phyloP scores from a whole-genome alignment of 2,797 vertebrate genomes.

The Carcharodon carcharias region DNA sequence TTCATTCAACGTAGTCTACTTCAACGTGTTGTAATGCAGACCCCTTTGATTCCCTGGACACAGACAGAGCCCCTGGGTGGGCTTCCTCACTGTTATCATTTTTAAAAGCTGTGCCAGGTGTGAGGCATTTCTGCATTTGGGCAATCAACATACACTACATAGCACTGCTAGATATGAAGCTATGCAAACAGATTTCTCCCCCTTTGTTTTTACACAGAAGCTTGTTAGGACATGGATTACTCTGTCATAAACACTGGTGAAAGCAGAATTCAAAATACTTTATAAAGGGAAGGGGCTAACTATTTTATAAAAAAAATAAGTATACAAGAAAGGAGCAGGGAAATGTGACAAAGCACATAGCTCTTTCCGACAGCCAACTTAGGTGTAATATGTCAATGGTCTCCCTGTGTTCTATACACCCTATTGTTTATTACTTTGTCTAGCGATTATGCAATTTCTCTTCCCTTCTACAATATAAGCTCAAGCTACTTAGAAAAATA shows the following conservation, averaged over 20 bases:
- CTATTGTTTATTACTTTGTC: neutral
- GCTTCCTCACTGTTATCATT: no score
- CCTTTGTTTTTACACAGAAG: neutral
- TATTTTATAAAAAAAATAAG: neutral
- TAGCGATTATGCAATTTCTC: neutral
- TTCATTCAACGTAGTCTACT: no score
- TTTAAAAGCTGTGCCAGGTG: no score
- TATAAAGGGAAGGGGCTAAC: no score
- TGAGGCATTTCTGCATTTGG: no score
- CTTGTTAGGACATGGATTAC: neutral
- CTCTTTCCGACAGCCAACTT: neutral
- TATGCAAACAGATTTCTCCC: no score
- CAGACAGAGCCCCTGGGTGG: no score
- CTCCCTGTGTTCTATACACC: no score
- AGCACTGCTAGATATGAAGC: no score
- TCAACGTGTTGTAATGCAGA: no score
- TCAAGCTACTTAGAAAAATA: neutral
- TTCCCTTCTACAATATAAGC: neutral
- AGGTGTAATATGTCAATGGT: neutral
- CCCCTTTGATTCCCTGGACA: no score
- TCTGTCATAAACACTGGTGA: neutral
- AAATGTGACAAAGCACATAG: neutral
- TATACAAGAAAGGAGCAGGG: neutral
- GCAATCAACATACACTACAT: no score
- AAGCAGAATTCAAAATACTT: neutral